A percentile compares a stretch with the other conserved stretches of the same genome.
These are phyloP conservation scores for Forbesichthys papilliferus DNA, from an alignment of 2,113 vertebrate genomes.

Conservation along the genomic window DNA sequence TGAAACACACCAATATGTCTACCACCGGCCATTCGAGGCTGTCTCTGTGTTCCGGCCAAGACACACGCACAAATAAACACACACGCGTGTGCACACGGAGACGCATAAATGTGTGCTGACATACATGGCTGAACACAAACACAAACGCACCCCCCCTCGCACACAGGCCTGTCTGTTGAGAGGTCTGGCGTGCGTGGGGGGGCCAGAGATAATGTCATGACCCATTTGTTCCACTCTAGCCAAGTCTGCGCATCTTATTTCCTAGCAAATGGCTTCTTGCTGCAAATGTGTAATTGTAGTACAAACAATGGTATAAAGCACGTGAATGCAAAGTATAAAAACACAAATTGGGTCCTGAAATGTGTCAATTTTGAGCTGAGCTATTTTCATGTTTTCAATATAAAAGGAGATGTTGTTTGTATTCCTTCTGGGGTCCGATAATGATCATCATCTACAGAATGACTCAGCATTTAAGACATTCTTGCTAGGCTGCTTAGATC, in stretches of 20 bases:
- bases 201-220: slow-evolving; percentile 71
- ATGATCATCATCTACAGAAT: background rate
- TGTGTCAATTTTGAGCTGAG: no score
- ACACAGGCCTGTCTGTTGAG: slow-evolving; percentile 37
- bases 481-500: slow-evolving; percentile 5
- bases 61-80: slow-evolving; percentile 53
- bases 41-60: slow-evolving; percentile 62
- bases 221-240: slow-evolving; percentile 58
- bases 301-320: background rate
- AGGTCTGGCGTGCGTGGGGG: slow-evolving; percentile 40
- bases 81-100: slow-evolving; percentile 17
- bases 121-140: slow-evolving; percentile 1
- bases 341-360: no score
- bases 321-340: no score
- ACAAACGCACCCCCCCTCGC: slow-evolving; percentile 22
- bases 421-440: background rate
- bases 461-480: background rate
- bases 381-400: no score
- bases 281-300: background rate
- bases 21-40: slow-evolving; percentile 69
- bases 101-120: background rate
- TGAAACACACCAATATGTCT: slow-evolving; percentile 85
- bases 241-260: slow-evolving; percentile 30
- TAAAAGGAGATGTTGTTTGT: no score
- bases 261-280: slow-evolving; percentile 13